Conservation (phyloP, 1,140 invertebrate genomes). For the Calliopsis andreniformis region DNA sequence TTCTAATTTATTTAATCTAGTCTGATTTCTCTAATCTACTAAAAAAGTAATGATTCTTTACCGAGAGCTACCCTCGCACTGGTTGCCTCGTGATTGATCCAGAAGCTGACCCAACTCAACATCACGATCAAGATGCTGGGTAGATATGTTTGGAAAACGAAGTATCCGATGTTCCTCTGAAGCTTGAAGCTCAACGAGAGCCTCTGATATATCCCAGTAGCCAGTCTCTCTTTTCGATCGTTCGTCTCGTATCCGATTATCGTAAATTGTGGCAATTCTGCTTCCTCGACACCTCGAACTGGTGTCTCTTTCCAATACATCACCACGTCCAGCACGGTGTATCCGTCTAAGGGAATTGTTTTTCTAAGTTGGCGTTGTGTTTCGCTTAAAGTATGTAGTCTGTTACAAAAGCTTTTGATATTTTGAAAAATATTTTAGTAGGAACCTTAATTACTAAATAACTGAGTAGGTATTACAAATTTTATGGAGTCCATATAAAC, state of each 20-base stretch:
- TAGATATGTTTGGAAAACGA: slow-evolving; percentile 92
- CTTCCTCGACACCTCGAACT: slow-evolving; percentile 95
- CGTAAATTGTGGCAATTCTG: slow-evolving; percentile 97
- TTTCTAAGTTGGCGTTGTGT: too few relatives aligned
- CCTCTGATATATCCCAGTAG: slow-evolving; percentile 96
- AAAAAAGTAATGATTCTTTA: slow-evolving; percentile 68
- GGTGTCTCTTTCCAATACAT: slow-evolving; percentile 97
- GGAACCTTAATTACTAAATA: too few relatives aligned
- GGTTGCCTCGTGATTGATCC: slow-evolving; percentile 93
- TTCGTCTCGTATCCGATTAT: slow-evolving; percentile 97
- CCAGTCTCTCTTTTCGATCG: slow-evolving; percentile 92
- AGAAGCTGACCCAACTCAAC: slow-evolving; percentile 94
- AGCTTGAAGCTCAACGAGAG: slow-evolving; percentile 91
- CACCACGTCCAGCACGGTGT: slow-evolving; percentile 97
- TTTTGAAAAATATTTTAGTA: too few relatives aligned
- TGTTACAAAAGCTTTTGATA: too few relatives aligned
- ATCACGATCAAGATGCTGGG: slow-evolving; percentile 92
- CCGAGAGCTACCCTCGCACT: slow-evolving; percentile 90
- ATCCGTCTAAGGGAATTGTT: slow-evolving; percentile 89
- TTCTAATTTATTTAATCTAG: too few relatives aligned
- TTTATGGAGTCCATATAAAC: too few relatives aligned
- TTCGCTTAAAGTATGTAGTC: background rate
- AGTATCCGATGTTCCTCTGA: slow-evolving; percentile 90
- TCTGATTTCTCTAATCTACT: too few relatives aligned
- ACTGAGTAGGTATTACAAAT: too few relatives aligned